phyloP scores from a whole-genome alignment of 2,888 invertebrate genomes.

The Ectemnius continuus region DNA sequence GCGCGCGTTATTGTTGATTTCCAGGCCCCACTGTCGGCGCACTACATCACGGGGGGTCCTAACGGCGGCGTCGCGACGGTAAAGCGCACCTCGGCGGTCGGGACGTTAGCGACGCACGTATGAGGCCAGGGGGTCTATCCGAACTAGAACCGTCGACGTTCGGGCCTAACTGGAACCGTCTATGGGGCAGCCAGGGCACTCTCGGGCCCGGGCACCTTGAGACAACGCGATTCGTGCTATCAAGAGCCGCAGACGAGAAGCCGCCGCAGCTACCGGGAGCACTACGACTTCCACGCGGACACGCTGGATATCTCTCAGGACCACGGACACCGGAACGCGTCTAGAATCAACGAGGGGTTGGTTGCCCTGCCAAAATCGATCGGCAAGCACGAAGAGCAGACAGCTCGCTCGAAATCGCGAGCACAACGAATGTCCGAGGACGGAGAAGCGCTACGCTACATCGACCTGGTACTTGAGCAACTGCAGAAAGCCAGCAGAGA shows the following conservation, averaged over 20 bases:
- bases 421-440: conserved; percentile 51
- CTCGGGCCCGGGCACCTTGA: conserved; percentile 26
- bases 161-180: conserved; percentile 52
- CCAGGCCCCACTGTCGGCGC: conserved; percentile 75
- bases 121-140: conserved; percentile 77
- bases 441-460: conserved; percentile 65
- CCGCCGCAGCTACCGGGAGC: conserved; percentile 13
- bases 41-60: conserved; percentile 78
- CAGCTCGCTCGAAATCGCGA: conserved; percentile 27
- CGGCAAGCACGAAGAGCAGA: neutral
- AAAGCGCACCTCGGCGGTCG: conserved; percentile 79
- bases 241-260: conserved; percentile 11
- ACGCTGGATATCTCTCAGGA: conserved; percentile 5
- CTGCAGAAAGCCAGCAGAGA: conserved; percentile 70
- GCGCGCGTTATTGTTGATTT: conserved; percentile 31
- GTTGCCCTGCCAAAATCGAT: neutral
- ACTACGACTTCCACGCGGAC: conserved; percentile 13
- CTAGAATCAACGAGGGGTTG: neutral
- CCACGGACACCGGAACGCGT: neutral
- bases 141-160: conserved; percentile 71
- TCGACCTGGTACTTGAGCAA: conserved; percentile 69
- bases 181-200: conserved; percentile 41
- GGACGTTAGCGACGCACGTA: conserved; percentile 84
- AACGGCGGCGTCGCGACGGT: conserved; percentile 81
- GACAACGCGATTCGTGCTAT: conserved; percentile 21